Conservation (phyloP, 2,113 vertebrate genomes). For the Larimichthys polyactis region DNA sequence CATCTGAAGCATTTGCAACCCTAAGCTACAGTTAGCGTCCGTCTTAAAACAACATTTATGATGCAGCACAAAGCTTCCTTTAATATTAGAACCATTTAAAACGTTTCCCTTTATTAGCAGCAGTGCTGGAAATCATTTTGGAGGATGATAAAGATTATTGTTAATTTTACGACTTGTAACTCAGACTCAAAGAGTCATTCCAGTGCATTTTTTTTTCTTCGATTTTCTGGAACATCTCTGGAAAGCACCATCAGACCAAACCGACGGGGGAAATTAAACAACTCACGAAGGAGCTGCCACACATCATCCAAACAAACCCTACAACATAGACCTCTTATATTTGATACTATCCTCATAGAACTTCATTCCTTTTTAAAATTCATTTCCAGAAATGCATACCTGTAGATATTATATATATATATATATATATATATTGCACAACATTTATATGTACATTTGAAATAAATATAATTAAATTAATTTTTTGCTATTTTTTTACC, state of each 20-base stretch:
- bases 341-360: constrained; percentile 67
- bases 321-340: constrained; percentile 69
- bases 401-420: constrained; percentile 73
- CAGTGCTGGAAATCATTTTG: constrained; percentile 21
- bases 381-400: constrained; percentile 78
- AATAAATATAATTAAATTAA: constrained; percentile 82
- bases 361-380: constrained; percentile 60
- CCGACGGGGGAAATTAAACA: constrained; percentile 12
- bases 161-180: background rate
- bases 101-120: background rate
- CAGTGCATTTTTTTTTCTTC: constrained; percentile 10
- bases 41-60: constrained; percentile 6
- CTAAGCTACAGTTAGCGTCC: background rate
- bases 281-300: constrained; percentile 40
- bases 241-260: constrained; percentile 39
- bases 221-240: constrained; percentile 34
- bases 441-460: constrained; percentile 82
- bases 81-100: background rate
- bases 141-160: constrained; percentile 13
- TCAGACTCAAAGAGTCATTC: background rate
- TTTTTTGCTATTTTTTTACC: constrained; percentile 55
- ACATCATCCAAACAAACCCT: constrained; percentile 61
- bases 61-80: background rate
- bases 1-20: background rate
- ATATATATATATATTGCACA: constrained; percentile 79